Evolutionary conservation across 2,888 invertebrate species (phyloP), one percentile per base, ranked within the genome.

Genomic region (Drosophila birchii): DNA sequence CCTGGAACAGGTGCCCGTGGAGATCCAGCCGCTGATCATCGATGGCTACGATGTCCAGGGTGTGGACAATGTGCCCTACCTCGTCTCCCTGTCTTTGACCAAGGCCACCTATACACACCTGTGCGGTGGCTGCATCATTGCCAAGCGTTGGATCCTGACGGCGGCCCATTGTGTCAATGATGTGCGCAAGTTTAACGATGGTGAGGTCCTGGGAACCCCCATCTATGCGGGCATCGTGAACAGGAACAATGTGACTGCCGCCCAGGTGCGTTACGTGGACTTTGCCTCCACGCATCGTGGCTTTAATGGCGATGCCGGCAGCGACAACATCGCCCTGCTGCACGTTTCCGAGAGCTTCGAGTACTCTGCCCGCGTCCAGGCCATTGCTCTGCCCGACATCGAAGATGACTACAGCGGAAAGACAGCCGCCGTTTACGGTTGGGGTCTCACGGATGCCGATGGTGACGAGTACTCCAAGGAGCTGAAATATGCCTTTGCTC

Each of bases 301-400:
- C 8, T 92, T 90, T 78, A 72, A 39, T 59, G 93, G 93, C 14
- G 84, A 86, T 0, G 91, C 92, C 26, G 93, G 92, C 34, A 92
- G 93, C 63, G 93, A 94, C 74, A 94, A 95, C 77, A 94, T 95
- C 58, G 94, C 94, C 7, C 78, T 95, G 23, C 71, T 95, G 29
- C 90, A 90, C 39, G 83, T 92, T 2, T 78, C 84, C 4, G 63
- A 82, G 34, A 79, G 91, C 0, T 91, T 92, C 53, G 79, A 84
- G 20, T 91, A 91, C 47, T 88, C 85, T 45, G 78, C 85, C 5
- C 73, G 79, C 11, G 92, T 93, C 11, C 86, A 91, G 66, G 89
- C 92, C 39, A 90, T 93, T 9, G 75, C 90, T 1, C 74, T 93
- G 68, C 93, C 94, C 2, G 77, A 78, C 49, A 41, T 61, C 7